Evolutionary conservation across 2,113 vertebrate genomes (phyloP).

Genomic region (Eurypyga helias): DNA sequence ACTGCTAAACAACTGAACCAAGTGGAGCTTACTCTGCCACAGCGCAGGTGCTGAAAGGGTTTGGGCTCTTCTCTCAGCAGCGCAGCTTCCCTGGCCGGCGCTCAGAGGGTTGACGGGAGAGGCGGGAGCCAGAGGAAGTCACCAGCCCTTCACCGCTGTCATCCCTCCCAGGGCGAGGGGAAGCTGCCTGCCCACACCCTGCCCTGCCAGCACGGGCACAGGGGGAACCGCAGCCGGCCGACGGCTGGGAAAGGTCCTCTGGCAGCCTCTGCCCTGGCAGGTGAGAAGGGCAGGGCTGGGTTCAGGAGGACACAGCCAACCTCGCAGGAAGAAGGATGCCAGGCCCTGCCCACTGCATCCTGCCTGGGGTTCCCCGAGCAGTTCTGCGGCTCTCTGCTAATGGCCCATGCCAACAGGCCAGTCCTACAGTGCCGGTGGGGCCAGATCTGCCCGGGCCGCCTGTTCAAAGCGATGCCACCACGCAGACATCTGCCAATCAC

Average conservation of each 20-base stretch:
- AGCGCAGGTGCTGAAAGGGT: background rate
- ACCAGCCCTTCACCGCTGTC: background rate
- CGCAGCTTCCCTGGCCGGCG: background rate
- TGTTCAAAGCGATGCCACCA: background rate
- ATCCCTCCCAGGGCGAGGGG: rapidly evolving
- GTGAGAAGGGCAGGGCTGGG: background rate
- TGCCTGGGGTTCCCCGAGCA: background rate
- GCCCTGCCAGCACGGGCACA: background rate
- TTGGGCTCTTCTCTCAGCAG: background rate
- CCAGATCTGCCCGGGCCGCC: background rate
- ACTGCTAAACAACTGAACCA: background rate
- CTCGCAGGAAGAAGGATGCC: background rate
- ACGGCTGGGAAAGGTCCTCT: background rate
- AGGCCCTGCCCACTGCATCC: background rate
- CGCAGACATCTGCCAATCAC: background rate
- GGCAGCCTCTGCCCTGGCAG: background rate
- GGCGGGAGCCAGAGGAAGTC: background rate
- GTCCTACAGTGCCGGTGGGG: background rate
- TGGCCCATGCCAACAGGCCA: background rate
- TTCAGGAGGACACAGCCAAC: background rate
- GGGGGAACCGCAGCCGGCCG: background rate
- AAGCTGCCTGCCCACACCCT: background rate
- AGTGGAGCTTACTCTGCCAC: rapidly evolving
- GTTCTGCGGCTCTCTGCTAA: background rate
- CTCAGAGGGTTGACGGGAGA: background rate